A percentile compares a stretch with the other conserved stretches of the same genome.
These are phyloP conservation scores for Ctenodactylus gundi DNA, from an alignment of 2,113 vertebrate species.

Conservation along the genomic window DNA sequence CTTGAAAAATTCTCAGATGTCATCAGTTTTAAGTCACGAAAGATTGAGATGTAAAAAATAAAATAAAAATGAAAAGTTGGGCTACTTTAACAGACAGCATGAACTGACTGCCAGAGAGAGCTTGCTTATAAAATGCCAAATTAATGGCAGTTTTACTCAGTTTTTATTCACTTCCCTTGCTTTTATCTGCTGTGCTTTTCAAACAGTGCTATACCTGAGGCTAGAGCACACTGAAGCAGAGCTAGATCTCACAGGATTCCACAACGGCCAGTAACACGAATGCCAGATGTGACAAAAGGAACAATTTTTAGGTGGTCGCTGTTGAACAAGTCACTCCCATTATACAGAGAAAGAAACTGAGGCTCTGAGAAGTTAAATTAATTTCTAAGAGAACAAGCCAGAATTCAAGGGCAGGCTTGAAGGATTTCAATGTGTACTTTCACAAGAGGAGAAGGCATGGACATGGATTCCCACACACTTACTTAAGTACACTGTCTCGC, in stretches of 20 bases:
- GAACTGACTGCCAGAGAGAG: conserved; percentile 41
- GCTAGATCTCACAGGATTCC: conserved; percentile 55
- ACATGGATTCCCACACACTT: conserved; percentile 61
- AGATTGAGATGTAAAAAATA: conserved; percentile 62
- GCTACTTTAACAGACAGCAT: conserved; percentile 65
- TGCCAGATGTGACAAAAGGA: conserved; percentile 65
- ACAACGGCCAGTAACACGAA: conserved; percentile 36
- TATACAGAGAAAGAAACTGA: not conserved
- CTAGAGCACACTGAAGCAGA: conserved; percentile 5
- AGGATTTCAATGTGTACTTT: not conserved
- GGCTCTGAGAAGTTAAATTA: not conserved
- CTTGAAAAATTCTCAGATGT: conserved; percentile 63
- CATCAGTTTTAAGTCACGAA: conserved; percentile 67
- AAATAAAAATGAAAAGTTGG: conserved; percentile 70
- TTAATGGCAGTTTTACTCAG: conserved; percentile 59
- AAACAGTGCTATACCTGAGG: conserved; percentile 44
- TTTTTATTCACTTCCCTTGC: conserved; percentile 63
- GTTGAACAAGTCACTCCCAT: not conserved
- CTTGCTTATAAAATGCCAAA: conserved; percentile 60
- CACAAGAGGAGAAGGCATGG: conserved; percentile 46
- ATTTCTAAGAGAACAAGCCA: not conserved
- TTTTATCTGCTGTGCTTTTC: conserved; percentile 58
- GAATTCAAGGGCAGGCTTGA: not conserved
- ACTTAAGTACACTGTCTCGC: conserved; percentile 55
- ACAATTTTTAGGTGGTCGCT: conserved; percentile 67